Base-by-base conservation (phyloP, 2,113 vertebrate genomes). In the Puntigrus tetrazona region DNA sequence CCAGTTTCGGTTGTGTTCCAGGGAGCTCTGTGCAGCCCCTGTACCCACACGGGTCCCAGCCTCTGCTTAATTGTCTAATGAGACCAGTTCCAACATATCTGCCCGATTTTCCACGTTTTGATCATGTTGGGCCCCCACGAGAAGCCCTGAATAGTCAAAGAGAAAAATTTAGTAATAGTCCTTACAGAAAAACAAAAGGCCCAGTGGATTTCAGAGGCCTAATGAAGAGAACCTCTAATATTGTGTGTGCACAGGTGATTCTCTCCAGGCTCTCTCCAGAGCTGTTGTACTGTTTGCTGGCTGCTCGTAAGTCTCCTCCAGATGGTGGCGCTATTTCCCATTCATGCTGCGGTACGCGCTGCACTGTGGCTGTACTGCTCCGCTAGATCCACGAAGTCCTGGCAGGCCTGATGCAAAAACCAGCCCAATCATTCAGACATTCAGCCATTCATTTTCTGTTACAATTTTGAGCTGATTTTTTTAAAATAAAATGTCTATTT, bases 271-370 rank as follows among this genome's bases (percentile, higher is more conserved):
- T 7, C 96, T 92, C 88, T 99, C 97, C 85, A 99, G n/a, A 91
- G 93, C 95, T 97, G 93, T 99, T 98, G 93, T 99, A 97, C 91
- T 98, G 97, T 89, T 97, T 92, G 97, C 97, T 90, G 98, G 43
- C 93, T 98, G 97, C 88, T 98, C 97, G 1, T 98, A 97, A 83
- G 97, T 98, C 90, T 97, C 96, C 92, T 99, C 97, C 93, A 98
- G 94, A 29, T 96, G 97, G 89, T 94, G 90, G 2, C 97, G 92
- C 92, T 98, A 97, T 87, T n/a, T 98, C 97, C 80, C 96, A 95
- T 92, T 98, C 97, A 95, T 97, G 91, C 91, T 97, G 97, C 91
- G 98, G 94, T 0, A 92, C 93, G 59, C 95, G 96, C 88, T 98
- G 97, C 97, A 98, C 94, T 94, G 95, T 96, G 94, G 89, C 95